phyloP scores from a whole-genome alignment of 2,888 invertebrate species.

The Epistrophe grossulariae region DNA sequence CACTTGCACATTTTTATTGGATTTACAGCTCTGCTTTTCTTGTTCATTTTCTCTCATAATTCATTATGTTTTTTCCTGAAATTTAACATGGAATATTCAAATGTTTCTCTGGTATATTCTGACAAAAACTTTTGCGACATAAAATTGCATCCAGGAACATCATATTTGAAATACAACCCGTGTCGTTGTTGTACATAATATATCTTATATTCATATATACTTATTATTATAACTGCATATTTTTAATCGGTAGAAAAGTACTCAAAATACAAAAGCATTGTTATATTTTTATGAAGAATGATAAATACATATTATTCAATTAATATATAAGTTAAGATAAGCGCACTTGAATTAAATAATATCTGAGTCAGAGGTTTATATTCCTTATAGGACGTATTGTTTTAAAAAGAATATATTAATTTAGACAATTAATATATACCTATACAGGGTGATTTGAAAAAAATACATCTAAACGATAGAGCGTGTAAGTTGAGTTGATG shows the following conservation, averaged over 20 bases:
- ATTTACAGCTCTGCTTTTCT: too few species aligned
- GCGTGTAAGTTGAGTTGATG: too few species aligned
- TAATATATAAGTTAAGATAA: slow-evolving; percentile 13
- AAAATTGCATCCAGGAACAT: not conserved
- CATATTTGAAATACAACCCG: not conserved
- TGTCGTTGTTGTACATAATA: not conserved
- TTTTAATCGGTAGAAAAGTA: not conserved
- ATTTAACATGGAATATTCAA: too few species aligned
- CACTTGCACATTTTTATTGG: too few species aligned
- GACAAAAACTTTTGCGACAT: too few species aligned
- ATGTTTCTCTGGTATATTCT: too few species aligned
- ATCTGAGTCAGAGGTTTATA: not conserved
- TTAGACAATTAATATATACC: too few species aligned
- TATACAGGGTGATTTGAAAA: too few species aligned
- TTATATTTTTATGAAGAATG: not conserved
- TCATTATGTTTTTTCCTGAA: too few species aligned
- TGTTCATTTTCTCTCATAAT: too few species aligned
- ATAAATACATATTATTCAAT: not conserved
- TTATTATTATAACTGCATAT: not conserved
- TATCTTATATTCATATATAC: not conserved
- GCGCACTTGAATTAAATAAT: slow-evolving; percentile 6
- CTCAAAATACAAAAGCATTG: not conserved
- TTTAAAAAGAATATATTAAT: too few species aligned
- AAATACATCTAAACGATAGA: too few species aligned
- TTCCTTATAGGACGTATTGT: not conserved